Evolutionary conservation across 2,797 vertebrate genomes (phyloP), one percentile per base, ranked within the genome.

Genomic region (Antennarius maculatus): DNA sequence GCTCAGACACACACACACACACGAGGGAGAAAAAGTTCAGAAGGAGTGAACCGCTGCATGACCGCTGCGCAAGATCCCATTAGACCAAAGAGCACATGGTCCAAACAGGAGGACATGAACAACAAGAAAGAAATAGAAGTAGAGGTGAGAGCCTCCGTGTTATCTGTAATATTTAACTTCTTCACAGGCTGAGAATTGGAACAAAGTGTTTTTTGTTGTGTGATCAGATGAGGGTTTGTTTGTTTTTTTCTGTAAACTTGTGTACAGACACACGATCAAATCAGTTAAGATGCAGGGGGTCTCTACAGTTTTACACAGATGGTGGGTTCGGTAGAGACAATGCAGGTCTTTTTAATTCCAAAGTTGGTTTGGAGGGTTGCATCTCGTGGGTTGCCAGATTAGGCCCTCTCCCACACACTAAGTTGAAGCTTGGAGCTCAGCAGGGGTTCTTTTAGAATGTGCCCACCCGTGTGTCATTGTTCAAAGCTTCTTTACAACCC

Each of bases 401-500:
- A 89, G 88, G 83, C 82, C 86, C 79, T 91, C 90, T 88, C 88
- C 89, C 90, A 89, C 90, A 67, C 79, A 70, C 86, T 87, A 82
- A 17, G 34, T 28, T 68, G 65, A 77, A 76, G 77, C 82, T 77
- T 60, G 83, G 83, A 88, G 84, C 89, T 87, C 89, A 77, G 77
- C 77, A 28, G 90, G 89, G 76, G 81, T 80, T 73, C 77, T 71
- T 84, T 79, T 61, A 80, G 80, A 86, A 71, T 46, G 53, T 89
- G 83, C 89, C 87, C 89, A 87, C 85, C 85, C 85, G 70, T 71
- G 85, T 89, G 86, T 91, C 88, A 91, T 92, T 93, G 90, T 93
- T 93, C 84, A 81, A 80, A 62, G 84, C 83, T 79, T 86, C 76
- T 27, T 64, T 46, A 79, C 77, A 81, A 34, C 31, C 31, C 82